phyloP scores from a whole-genome alignment of 2,888 invertebrate species.

The Agelastica alni region DNA sequence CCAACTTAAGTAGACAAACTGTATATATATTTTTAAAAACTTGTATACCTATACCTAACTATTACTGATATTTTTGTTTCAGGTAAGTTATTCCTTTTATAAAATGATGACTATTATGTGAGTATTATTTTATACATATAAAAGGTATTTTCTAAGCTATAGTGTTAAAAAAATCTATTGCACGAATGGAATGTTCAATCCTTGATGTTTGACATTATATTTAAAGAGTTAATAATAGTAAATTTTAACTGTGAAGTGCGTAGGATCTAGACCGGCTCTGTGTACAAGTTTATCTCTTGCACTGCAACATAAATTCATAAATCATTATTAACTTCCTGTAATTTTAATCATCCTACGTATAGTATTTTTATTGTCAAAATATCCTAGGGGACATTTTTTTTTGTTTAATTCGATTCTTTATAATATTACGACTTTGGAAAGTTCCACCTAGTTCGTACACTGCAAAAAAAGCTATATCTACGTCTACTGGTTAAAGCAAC shows the following conservation, averaged over 20 bases:
- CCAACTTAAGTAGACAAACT: background rate
- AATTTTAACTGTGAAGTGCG: no score
- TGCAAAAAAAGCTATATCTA: no score
- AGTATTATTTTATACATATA: no score
- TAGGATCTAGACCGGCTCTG: background rate
- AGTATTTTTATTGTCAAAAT: conserved; percentile 8
- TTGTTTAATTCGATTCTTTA: background rate
- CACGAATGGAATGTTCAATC: no score
- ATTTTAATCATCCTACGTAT: conserved; percentile 11
- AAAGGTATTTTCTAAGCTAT: no score
- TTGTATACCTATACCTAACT: background rate
- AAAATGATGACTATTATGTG: no score
- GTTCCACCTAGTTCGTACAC: background rate
- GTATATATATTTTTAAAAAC: background rate
- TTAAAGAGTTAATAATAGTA: no score
- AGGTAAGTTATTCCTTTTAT: conserved; percentile 6
- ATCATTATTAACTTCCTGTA: conserved; percentile 23
- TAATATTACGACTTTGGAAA: background rate
- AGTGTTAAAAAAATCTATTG: no score
- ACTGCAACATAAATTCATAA: conserved; percentile 14
- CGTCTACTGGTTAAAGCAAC: no score
- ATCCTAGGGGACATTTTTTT: conserved; percentile 8
- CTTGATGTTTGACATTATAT: no score
- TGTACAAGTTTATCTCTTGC: conserved; percentile 1
- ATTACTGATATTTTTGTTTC: background rate